These are phyloP conservation scores for Lysandra bellargus DNA, from an alignment of 2,888 invertebrate species.

Conservation along the genomic window DNA sequence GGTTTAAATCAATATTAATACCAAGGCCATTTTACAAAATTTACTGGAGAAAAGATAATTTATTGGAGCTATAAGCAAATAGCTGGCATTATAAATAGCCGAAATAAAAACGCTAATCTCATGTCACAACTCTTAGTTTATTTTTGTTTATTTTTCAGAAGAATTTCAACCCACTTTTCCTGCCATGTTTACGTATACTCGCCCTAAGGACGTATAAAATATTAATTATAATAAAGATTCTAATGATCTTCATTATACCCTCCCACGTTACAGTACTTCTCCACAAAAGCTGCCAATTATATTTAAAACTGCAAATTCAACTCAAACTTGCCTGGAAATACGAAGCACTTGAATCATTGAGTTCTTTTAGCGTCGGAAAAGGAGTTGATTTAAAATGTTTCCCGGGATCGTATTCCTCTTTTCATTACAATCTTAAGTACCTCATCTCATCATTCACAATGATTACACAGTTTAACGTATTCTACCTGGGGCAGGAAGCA, in stretches of 20 bases:
- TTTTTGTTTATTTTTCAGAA: too few species aligned
- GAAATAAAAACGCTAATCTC: too few species aligned
- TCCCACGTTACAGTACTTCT: background rate
- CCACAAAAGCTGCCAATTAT: background rate
- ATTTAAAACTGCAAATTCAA: slow-evolving; percentile 5
- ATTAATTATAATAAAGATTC: background rate
- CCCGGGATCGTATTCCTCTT: background rate
- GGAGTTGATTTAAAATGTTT: slow-evolving; percentile 22
- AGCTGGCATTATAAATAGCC: too few species aligned
- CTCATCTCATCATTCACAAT: background rate
- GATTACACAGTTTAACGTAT: slow-evolving; percentile 5
- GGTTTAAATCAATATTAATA: too few species aligned
- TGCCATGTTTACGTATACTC: too few species aligned
- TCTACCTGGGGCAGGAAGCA: background rate
- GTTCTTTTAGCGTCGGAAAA: background rate
- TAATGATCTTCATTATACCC: background rate
- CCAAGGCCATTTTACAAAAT: too few species aligned
- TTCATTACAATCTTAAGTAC: slow-evolving; percentile 19
- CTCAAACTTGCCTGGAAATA: background rate
- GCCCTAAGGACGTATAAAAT: too few species aligned
- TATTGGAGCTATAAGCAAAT: too few species aligned
- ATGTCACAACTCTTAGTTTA: too few species aligned
- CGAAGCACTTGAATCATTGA: background rate
- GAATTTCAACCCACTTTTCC: too few species aligned
- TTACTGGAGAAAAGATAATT: too few species aligned